Evolutionary conservation across 2,888 invertebrate genomes (phyloP).

Genomic region (Erynnis tages): DNA sequence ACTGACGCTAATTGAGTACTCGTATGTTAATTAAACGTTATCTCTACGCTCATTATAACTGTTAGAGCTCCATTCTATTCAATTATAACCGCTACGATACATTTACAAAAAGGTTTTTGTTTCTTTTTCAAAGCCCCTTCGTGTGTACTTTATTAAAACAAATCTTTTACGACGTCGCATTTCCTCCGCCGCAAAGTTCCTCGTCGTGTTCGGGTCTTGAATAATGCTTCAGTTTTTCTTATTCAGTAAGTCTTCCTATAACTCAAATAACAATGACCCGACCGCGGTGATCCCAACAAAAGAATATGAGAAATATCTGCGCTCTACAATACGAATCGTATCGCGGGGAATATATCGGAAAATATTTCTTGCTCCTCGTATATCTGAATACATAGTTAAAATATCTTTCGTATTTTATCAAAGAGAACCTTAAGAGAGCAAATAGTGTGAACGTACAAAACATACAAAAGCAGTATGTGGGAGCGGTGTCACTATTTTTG

Average conservation of each 20-base stretch:
- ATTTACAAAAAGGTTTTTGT: constrained; percentile 15
- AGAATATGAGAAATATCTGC: constrained; percentile 76
- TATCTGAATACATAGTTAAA: constrained; percentile 48
- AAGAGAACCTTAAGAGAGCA: constrained; percentile 38
- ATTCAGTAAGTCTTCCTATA: constrained; percentile 63
- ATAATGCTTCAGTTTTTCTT: constrained; percentile 66
- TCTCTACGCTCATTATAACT: constrained; percentile 13
- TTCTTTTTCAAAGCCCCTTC: constrained; percentile 11
- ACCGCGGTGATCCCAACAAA: constrained; percentile 67
- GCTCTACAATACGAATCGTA: constrained; percentile 64
- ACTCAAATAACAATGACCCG: constrained; percentile 71
- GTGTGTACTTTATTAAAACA: constrained; percentile 27
- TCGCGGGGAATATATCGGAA: constrained; percentile 64
- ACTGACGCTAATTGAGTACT: constrained; percentile 12
- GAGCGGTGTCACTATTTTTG: constrained; percentile 29
- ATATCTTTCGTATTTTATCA: constrained; percentile 41
- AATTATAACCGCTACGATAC: constrained; percentile 14
- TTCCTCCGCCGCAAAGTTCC: constrained; percentile 40
- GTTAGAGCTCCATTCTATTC: constrained; percentile 14
- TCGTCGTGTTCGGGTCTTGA: constrained; percentile 48
- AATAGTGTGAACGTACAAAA: constrained; percentile 36
- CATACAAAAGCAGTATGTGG: constrained; percentile 32
- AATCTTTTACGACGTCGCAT: constrained; percentile 25
- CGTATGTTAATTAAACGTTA: constrained; percentile 21
- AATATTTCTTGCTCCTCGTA: constrained; percentile 62